These are phyloP conservation scores for Xestia ashworthii DNA, from an alignment of 2,888 invertebrate species.

Conservation along the genomic window DNA sequence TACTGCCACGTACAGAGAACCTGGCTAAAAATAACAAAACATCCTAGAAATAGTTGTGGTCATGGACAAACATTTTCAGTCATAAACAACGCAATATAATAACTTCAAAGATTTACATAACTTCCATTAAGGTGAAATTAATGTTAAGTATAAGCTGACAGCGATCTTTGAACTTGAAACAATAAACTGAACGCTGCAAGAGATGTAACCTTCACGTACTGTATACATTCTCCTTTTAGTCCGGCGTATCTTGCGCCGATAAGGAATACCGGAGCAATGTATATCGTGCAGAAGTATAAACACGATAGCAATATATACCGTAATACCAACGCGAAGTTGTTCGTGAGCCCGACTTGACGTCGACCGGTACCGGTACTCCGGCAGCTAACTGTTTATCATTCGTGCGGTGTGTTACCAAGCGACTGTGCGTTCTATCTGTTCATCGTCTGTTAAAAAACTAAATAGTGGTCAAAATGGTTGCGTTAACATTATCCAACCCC, in stretches of 20 bases:
- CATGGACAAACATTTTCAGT: neutral
- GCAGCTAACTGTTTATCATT: slow-evolving; percentile 50
- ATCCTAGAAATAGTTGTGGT: neutral
- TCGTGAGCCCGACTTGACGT: neutral
- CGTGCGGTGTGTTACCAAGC: slow-evolving; percentile 25
- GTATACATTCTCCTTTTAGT: slow-evolving; percentile 34
- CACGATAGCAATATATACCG: neutral
- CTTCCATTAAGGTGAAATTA: slow-evolving; percentile 2
- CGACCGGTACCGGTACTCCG: slow-evolving; percentile 30
- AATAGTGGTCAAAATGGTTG: slow-evolving; percentile 71
- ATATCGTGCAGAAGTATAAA: slow-evolving; percentile 14
- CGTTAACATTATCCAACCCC: slow-evolving; percentile 72
- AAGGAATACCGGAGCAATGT: slow-evolving; percentile 30
- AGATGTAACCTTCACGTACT: neutral
- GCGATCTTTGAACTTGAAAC: slow-evolving; percentile 41
- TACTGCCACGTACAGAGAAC: neutral
- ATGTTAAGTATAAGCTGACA: slow-evolving; percentile 15
- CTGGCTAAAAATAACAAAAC: neutral
- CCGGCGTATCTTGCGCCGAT: neutral
- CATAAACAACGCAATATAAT: neutral
- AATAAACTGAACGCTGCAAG: neutral
- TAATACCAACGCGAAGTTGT: slow-evolving; percentile 46
- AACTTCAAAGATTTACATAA: slow-evolving; percentile 6
- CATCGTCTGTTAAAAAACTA: slow-evolving; percentile 11
- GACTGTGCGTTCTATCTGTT: slow-evolving; percentile 28